Evolutionary conservation across 2,113 vertebrate genomes (phyloP).

Genomic region (Hemiscyllium ocellatum): DNA sequence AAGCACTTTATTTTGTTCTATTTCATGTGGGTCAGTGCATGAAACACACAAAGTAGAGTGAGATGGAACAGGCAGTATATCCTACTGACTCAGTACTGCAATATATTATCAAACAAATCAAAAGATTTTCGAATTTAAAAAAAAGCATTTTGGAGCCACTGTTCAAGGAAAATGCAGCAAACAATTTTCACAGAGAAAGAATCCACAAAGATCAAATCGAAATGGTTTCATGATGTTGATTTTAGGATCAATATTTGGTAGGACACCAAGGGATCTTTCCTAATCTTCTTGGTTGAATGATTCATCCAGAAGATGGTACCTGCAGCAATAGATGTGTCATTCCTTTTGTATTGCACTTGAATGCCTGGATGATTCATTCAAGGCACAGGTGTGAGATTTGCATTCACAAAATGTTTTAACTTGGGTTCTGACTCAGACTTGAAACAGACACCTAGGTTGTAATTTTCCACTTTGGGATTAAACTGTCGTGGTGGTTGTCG

Average conservation of each 20-base stretch:
- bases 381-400: neutral
- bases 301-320: neutral
- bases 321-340: neutral
- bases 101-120: neutral
- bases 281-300: neutral
- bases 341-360: neutral
- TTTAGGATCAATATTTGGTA: neutral
- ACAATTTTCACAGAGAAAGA: neutral
- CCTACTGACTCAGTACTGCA: neutral
- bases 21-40: neutral
- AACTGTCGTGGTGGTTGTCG: too few relatives aligned
- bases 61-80: neutral
- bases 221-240: neutral
- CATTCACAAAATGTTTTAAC: too few relatives aligned
- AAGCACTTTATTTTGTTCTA: conserved; percentile 4
- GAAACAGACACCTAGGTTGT: too few relatives aligned
- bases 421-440: neutral
- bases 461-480: too few relatives aligned
- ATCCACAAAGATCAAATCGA: neutral
- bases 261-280: too few relatives aligned
- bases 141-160: neutral
- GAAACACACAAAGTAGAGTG: neutral
- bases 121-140: neutral
- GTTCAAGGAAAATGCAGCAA: neutral
- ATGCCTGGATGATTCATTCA: neutral